These are phyloP conservation scores for Montipora sp. DNA, from an alignment of 64 coral and sea anemone species.

Conservation along the genomic window DNA sequence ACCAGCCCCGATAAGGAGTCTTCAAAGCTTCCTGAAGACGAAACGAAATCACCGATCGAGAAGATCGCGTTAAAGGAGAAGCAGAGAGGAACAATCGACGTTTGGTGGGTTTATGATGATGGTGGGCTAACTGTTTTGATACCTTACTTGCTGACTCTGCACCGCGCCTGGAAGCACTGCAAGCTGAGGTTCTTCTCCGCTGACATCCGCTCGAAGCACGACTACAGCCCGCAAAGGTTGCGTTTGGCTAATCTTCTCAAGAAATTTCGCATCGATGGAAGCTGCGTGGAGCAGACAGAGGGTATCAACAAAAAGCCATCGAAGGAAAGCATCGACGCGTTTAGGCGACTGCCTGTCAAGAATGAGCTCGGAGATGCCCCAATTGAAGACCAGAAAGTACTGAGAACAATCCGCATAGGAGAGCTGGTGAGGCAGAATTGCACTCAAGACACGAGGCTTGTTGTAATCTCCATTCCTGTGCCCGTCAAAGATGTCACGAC, in stretches of 20 bases:
- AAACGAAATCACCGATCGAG: neutral
- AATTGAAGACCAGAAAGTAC: constrained; percentile 72
- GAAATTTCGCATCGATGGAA: constrained; percentile 89
- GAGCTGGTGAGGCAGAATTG: constrained; percentile 76
- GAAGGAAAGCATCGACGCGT: constrained; percentile 81
- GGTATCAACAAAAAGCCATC: constrained; percentile 68
- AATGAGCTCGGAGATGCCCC: constrained; percentile 66
- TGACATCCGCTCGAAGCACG: constrained; percentile 70
- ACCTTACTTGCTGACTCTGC: constrained; percentile 75
- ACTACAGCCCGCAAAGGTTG: constrained; percentile 58
- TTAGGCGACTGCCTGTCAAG: constrained; percentile 56
- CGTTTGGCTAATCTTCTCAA: constrained; percentile 83
- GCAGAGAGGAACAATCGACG: constrained; percentile 79
- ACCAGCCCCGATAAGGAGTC: constrained; percentile 33
- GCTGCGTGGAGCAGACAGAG: constrained; percentile 43
- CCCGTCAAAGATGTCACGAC: constrained; percentile 75
- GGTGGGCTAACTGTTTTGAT: constrained; percentile 83
- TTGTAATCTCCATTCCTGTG: constrained; percentile 88
- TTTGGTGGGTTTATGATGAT: constrained; percentile 95
- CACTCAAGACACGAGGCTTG: constrained; percentile 73
- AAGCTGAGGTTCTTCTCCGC: constrained; percentile 81
- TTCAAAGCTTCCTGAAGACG: constrained; percentile 17
- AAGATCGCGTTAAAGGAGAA: constrained; percentile 66
- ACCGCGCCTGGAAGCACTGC: constrained; percentile 78
- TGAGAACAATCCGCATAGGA: constrained; percentile 84